Conservation (phyloP, 2,797 vertebrate genomes). For the Xyrichtys novacula region DNA sequence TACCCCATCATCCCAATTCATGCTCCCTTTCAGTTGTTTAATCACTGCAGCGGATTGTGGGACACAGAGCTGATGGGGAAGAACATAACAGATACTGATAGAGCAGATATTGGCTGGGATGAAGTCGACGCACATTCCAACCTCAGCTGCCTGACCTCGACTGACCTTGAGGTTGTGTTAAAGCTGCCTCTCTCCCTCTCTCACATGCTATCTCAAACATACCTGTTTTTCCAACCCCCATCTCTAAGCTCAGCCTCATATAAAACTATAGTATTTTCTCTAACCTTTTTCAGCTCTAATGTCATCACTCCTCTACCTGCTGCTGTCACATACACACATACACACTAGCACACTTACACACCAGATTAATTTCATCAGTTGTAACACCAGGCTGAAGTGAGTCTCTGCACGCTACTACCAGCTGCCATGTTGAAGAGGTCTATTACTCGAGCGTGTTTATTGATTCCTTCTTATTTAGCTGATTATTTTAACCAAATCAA, state of each 20-base stretch:
- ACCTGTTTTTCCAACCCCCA: constrained; percentile 53
- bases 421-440: constrained; percentile 42
- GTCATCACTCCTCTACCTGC: constrained; percentile 17
- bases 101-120: constrained; percentile 53
- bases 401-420: constrained; percentile 47
- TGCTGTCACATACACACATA: constrained; percentile 28
- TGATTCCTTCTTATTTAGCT: too few relatives aligned
- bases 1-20: constrained; percentile 72
- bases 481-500: too few relatives aligned
- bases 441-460: not conserved
- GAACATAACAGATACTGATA: constrained; percentile 24
- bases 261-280: constrained; percentile 42
- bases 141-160: constrained; percentile 38
- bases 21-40: constrained; percentile 70
- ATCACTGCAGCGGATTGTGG: constrained; percentile 72
- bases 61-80: constrained; percentile 47
- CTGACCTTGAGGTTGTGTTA: constrained; percentile 58
- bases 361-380: constrained; percentile 69
- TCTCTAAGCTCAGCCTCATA: constrained; percentile 24
- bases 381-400: constrained; percentile 59
- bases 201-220: constrained; percentile 10
- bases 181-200: not conserved
- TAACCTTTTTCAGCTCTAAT: constrained; percentile 46
- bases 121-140: constrained; percentile 36
- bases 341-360: constrained; percentile 19